Base-by-base conservation (phyloP, 2,113 vertebrate species). In the Semnopithecus entellus region DNA sequence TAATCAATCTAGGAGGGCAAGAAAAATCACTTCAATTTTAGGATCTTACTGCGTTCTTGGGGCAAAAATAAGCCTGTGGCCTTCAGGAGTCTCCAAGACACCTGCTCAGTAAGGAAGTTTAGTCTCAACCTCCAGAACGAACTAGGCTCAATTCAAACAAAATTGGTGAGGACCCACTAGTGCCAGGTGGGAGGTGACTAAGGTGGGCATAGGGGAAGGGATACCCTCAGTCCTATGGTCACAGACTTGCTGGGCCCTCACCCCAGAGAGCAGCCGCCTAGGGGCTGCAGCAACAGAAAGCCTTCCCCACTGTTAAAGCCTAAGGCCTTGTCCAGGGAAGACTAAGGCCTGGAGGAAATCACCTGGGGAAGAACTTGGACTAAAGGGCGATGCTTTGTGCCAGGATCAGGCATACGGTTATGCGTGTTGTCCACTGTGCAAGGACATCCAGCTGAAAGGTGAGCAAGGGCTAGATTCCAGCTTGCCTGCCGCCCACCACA, bases 191-290 rank as follows among this genome's bases (percentile, higher is more conserved):
- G 72, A 25, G 38, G 57, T 6, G 5, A 72, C 23, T 18, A 14
- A 4, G 30, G 17, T 3, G 3, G 45, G 32, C 7, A 14, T 6
- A 0, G 25, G 35, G 22, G 66, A 25, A 55, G 43, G 70, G 55
- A 38, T 3, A 6, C 11, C 0, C 27, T 18, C 0, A 0, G 38
- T 9, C 38, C 17, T 0, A 0, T 2, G 20, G 6, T 38, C 22
- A 6, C 27, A 12, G 23, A 35, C 20, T 48, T 9, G 35, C 38
- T 38, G 35, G 35, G 17, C 22, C 48, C 14, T 87, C 8, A 12
- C 8, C 20, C 30, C 9, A 9, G 17, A 78, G 3, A 45, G 73
- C 43, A 11, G 23, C 3, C 20, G 16, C 3, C 43, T 32, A 13
- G 22, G 22, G 27, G 0, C 52, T 55, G 10, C 9, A 30, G 20